phyloP scores from a whole-genome alignment of 1,140 invertebrate genomes.

The Microvelia longipes region DNA sequence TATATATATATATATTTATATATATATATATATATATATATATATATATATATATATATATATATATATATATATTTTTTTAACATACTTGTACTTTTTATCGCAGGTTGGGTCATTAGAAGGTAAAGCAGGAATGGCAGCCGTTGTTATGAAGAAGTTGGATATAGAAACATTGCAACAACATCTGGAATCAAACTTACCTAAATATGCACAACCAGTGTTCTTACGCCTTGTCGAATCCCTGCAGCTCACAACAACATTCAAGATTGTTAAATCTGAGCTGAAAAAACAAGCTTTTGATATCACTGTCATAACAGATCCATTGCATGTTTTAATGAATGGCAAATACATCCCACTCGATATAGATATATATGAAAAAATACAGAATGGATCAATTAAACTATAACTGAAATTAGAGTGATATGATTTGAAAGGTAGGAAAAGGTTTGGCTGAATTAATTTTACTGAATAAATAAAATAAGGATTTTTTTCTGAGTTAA shows the following conservation, averaged over 20 bases:
- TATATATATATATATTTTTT: too few relatives aligned
- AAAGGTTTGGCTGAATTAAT: too few relatives aligned
- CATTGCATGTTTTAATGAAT: slow-evolving; percentile 37
- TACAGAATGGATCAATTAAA: neutral
- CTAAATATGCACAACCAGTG: slow-evolving; percentile 70
- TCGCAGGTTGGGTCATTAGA: slow-evolving; percentile 55
- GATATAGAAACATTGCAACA: slow-evolving; percentile 48
- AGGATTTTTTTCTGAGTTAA: too few relatives aligned
- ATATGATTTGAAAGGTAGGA: neutral
- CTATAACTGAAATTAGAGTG: neutral
- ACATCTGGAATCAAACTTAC: slow-evolving; percentile 50
- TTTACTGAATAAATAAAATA: too few relatives aligned
- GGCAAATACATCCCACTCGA: neutral
- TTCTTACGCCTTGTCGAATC: slow-evolving; percentile 59
- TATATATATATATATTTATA: too few relatives aligned
- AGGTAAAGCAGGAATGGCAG: slow-evolving; percentile 89
- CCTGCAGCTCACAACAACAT: slow-evolving; percentile 46
- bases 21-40: too few relatives aligned
- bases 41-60: too few relatives aligned
- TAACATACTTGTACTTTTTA: neutral
- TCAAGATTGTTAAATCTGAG: slow-evolving; percentile 79
- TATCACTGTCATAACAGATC: slow-evolving; percentile 49
- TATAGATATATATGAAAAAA: neutral
- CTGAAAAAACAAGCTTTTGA: slow-evolving; percentile 67
- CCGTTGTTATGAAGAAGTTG: slow-evolving; percentile 60